A percentile compares a stretch with the other conserved stretches of the same genome.
These are phyloP conservation scores for Drosophila cognata DNA, from an alignment of 2,888 invertebrate genomes.

Conservation along the genomic window DNA sequence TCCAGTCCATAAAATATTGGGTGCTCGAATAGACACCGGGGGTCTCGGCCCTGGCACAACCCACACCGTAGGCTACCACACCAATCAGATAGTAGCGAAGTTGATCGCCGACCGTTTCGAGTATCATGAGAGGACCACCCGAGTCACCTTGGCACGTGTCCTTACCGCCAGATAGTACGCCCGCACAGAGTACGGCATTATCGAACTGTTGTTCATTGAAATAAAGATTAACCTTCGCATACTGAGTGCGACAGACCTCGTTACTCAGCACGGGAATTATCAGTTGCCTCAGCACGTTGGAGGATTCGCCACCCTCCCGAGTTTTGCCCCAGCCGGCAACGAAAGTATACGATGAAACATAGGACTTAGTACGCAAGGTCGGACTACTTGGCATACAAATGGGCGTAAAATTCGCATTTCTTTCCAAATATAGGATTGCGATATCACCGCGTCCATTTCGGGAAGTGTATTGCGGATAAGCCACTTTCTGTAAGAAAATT, in stretches of 20 bases:
- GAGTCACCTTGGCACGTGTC: conserved; percentile 85
- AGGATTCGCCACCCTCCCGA: conserved; percentile 87
- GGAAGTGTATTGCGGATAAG: conserved; percentile 76
- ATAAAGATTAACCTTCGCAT: conserved; percentile 68
- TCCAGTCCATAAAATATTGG: conserved; percentile 88
- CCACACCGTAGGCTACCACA: conserved; percentile 89
- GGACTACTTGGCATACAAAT: conserved; percentile 90
- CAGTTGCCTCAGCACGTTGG: conserved; percentile 88
- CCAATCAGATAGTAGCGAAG: conserved; percentile 86
- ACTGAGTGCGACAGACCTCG: conserved; percentile 86
- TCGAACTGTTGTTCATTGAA: conserved; percentile 82
- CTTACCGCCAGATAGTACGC: conserved; percentile 80
- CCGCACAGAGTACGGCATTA: conserved; percentile 82
- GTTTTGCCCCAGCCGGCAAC: conserved; percentile 88
- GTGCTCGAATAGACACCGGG: conserved; percentile 88
- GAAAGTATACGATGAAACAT: conserved; percentile 87
- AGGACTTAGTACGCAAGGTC: conserved; percentile 86
- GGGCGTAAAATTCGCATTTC: conserved; percentile 88
- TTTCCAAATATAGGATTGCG: conserved; percentile 89
- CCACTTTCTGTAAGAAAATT: conserved; percentile 52
- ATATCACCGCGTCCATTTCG: conserved; percentile 90
- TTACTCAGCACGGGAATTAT: conserved; percentile 90
- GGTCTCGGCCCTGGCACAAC: conserved; percentile 87
- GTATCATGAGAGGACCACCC: conserved; percentile 84
- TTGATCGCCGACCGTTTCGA: conserved; percentile 63